Conservation (phyloP, 2,113 vertebrate species). For the Cebidichthys violaceus region DNA sequence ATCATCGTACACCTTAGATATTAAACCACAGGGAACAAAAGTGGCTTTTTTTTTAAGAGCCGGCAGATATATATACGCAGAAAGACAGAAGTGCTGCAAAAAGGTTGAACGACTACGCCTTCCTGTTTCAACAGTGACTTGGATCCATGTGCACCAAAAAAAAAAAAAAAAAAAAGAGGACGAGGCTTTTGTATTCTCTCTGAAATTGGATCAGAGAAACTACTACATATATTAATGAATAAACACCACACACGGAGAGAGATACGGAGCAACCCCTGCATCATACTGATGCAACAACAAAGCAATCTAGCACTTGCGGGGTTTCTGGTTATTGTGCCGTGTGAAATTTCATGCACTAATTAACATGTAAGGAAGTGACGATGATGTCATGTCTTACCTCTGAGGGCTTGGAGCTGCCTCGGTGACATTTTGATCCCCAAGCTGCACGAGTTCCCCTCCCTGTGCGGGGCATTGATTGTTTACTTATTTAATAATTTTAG, state of each 20-base stretch:
- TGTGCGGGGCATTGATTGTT: constrained; percentile 29
- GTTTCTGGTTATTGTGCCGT: constrained; percentile 66
- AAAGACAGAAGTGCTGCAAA: constrained; percentile 11
- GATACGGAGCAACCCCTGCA: constrained; percentile 70
- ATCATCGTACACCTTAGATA: neutral
- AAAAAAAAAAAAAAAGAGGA: constrained; percentile 42
- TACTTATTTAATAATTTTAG: constrained; percentile 36
- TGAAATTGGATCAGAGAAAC: constrained; percentile 84
- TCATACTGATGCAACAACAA: constrained; percentile 85
- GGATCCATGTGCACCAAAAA: constrained; percentile 23
- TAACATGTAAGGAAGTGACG: constrained; percentile 71
- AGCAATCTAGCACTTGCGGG: constrained; percentile 75
- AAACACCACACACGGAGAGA: constrained; percentile 70
- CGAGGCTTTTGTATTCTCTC: constrained; percentile 79
- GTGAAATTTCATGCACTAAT: constrained; percentile 75
- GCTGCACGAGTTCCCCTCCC: constrained; percentile 21
- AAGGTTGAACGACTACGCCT: constrained; percentile 26
- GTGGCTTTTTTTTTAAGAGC: constrained; percentile 13
- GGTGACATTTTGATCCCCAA: constrained; percentile 39
- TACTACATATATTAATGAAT: constrained; percentile 83
- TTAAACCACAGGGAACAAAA: neutral
- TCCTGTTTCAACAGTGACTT: constrained; percentile 51
- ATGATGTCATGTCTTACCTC: constrained; percentile 53
- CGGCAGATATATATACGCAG: neutral
- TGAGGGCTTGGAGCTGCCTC: constrained; percentile 42